Evolutionary conservation across 1,140 invertebrate genomes (phyloP).

Genomic region (Drosophila nebulosa): DNA sequence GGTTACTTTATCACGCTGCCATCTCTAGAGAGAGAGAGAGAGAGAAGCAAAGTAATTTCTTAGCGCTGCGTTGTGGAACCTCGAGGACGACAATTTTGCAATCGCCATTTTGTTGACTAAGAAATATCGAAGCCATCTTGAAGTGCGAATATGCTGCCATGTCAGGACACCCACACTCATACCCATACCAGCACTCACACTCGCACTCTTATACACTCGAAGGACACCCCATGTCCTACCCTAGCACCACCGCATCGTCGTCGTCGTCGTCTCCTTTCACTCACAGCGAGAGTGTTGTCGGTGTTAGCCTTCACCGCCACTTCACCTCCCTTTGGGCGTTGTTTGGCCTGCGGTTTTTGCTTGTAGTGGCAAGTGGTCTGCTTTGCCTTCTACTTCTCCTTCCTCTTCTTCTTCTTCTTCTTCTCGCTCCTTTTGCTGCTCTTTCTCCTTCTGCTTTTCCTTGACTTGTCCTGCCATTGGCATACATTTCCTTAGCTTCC

Average conservation of each 20-base stretch:
- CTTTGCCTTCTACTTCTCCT: slow-evolving; percentile 23
- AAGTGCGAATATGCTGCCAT: slow-evolving; percentile 72
- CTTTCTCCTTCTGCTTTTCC: neutral
- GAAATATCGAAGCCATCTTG: slow-evolving; percentile 78
- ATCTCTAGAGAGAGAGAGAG: slow-evolving; percentile 22
- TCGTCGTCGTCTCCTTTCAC: neutral
- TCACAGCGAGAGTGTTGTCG: slow-evolving; percentile 26
- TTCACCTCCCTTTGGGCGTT: slow-evolving; percentile 16
- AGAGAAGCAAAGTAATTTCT: slow-evolving; percentile 51
- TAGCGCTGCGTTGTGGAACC: slow-evolving; percentile 38
- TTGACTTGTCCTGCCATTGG: slow-evolving; percentile 56
- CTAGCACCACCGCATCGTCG: no score
- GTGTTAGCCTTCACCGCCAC: slow-evolving; percentile 38
- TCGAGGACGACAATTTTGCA: slow-evolving; percentile 70
- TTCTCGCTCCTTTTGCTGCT: neutral
- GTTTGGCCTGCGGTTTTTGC: slow-evolving; percentile 57
- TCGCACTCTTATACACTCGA: neutral
- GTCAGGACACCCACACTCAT: slow-evolving; percentile 37
- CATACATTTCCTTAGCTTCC: slow-evolving; percentile 74
- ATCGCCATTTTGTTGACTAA: slow-evolving; percentile 78
- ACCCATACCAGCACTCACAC: neutral
- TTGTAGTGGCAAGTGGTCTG: slow-evolving; percentile 63
- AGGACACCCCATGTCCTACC: slow-evolving; percentile 34
- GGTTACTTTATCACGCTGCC: slow-evolving; percentile 33
- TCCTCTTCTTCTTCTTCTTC: slow-evolving; percentile 35